Conservation (phyloP, 2,888 invertebrate species). For the Agrotis clavis region DNA sequence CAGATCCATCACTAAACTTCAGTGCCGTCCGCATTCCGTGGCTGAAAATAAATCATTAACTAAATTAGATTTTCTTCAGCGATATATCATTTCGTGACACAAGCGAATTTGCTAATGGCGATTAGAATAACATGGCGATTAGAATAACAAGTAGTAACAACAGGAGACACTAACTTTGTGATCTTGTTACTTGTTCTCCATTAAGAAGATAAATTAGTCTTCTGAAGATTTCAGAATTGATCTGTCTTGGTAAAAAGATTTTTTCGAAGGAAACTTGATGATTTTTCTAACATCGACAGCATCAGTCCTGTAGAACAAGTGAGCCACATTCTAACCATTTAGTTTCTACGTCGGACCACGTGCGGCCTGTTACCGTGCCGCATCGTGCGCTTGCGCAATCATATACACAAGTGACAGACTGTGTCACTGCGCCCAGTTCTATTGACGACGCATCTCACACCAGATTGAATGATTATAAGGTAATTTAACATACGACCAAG, state of each 20-base stretch:
- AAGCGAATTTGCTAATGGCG: slow-evolving; percentile 62
- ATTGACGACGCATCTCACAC: slow-evolving; percentile 56
- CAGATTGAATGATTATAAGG: slow-evolving; percentile 63
- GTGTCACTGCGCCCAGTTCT: slow-evolving; percentile 41
- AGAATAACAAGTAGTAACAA: slow-evolving; percentile 29
- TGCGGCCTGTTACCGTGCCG: slow-evolving; percentile 44
- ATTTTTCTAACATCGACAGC: not conserved
- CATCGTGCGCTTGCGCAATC: slow-evolving; percentile 59
- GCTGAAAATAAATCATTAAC: slow-evolving; percentile 86
- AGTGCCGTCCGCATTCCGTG: slow-evolving; percentile 81
- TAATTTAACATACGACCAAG: slow-evolving; percentile 49
- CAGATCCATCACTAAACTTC: slow-evolving; percentile 82
- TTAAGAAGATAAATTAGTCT: not conserved
- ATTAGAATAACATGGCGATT: slow-evolving; percentile 56
- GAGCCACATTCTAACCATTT: slow-evolving; percentile 16
- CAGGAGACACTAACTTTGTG: slow-evolving; percentile 33
- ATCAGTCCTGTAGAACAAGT: slow-evolving; percentile 1
- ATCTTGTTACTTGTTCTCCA: slow-evolving; percentile 29
- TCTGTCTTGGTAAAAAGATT: not conserved
- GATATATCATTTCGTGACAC: slow-evolving; percentile 70
- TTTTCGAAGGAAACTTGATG: not conserved
- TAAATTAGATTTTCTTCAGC: slow-evolving; percentile 73
- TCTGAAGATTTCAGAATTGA: not conserved
- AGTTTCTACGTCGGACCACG: slow-evolving; percentile 39
- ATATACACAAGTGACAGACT: slow-evolving; percentile 48